Conservation (phyloP, 2,113 vertebrate species). For the Sialia sialis region DNA sequence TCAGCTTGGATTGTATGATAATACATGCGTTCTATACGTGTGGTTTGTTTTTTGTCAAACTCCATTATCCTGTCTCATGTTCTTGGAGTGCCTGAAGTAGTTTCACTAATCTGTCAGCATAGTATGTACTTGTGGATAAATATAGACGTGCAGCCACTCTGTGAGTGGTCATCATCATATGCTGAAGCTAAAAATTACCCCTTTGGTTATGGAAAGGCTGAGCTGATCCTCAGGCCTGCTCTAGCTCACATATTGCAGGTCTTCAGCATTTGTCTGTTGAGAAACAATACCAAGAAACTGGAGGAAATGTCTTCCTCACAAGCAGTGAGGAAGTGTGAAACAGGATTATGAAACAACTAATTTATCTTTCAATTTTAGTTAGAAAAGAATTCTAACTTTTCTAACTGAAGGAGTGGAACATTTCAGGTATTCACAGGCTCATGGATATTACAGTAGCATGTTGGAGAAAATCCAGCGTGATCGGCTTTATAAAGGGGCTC, state of each 20-base stretch:
- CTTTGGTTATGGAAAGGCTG: slow-evolving; percentile 81
- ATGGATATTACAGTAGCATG: slow-evolving; percentile 90
- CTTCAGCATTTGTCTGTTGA: slow-evolving; percentile 41
- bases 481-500: slow-evolving; percentile 92
- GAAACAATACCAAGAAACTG: background rate
- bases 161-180: slow-evolving; percentile 81
- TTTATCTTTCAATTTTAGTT: slow-evolving; percentile 40
- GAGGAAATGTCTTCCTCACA: background rate
- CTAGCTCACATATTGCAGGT: slow-evolving; percentile 52
- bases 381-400: slow-evolving; percentile 42
- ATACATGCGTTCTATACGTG: background rate
- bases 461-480: slow-evolving; percentile 91
- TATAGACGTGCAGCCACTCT: slow-evolving; percentile 85
- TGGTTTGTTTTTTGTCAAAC: slow-evolving; percentile 70
- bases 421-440: slow-evolving; percentile 57
- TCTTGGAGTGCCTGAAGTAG: slow-evolving; percentile 77
- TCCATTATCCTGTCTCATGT: slow-evolving; percentile 72
- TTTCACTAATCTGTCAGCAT: slow-evolving; percentile 85
- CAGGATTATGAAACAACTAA: slow-evolving; percentile 54
- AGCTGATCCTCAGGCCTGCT: slow-evolving; percentile 73
- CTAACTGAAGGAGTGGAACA: slow-evolving; percentile 27
- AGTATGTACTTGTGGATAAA: slow-evolving; percentile 90
- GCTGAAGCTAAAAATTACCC: slow-evolving; percentile 91
- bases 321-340: background rate
- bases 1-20: background rate